Evolutionary conservation across 2,113 vertebrate genomes (phyloP).

Genomic region (Oriolus oriolus): DNA sequence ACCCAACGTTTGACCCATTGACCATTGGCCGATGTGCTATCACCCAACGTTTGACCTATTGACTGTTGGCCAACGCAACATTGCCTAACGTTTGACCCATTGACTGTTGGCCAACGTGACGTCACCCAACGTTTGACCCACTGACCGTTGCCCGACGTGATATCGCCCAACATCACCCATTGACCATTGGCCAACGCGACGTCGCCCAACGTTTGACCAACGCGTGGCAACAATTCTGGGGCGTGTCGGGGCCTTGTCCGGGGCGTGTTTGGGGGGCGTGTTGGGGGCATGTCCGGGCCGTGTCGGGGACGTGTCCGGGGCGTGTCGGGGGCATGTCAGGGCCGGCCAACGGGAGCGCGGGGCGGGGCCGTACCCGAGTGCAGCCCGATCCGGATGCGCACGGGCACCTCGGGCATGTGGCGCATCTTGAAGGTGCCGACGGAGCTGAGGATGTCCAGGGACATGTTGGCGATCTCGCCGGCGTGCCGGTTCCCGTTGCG

Average conservation of each 20-base stretch:
- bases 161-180: accelerated
- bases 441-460: constrained; percentile 88
- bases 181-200: background rate
- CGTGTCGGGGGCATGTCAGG: no score
- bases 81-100: no score
- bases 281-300: no score
- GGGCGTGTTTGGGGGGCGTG: no score
- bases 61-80: no score
- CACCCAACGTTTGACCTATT: no score
- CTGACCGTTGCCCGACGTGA: no score
- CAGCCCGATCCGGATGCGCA: constrained; percentile 88
- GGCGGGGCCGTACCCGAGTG: constrained; percentile 78
- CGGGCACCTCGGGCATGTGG: constrained; percentile 89
- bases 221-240: no score
- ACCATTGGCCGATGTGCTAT: no score
- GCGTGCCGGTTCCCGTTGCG: constrained; percentile 87
- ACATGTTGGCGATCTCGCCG: constrained; percentile 91
- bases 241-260: background rate
- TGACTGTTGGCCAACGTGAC: no score
- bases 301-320: background rate
- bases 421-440: constrained; percentile 89
- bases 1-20: no score
- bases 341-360: background rate
- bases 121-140: no score
- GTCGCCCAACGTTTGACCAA: background rate